These are phyloP conservation scores for Maniola jurtina DNA, from an alignment of 1,140 invertebrate species.

Conservation along the genomic window DNA sequence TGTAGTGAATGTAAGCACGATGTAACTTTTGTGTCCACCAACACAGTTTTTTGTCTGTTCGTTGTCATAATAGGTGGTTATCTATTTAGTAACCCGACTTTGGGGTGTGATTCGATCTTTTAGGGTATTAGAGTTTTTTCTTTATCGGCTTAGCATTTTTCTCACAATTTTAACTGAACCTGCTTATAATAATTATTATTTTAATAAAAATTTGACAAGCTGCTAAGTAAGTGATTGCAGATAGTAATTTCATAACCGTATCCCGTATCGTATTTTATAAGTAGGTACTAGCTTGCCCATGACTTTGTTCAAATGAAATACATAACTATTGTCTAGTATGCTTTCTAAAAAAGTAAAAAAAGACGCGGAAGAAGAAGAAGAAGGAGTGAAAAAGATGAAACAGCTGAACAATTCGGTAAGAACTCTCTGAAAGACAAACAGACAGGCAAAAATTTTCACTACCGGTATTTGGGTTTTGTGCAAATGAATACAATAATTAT, in stretches of 20 bases:
- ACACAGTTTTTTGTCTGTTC: constrained; percentile 45
- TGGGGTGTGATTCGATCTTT: constrained; percentile 42
- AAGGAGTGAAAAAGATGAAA: too few species aligned
- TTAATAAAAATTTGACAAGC: not conserved
- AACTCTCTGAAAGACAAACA: too few species aligned
- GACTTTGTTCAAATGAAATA: too few species aligned
- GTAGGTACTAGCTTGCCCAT: too few species aligned
- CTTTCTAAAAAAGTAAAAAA: too few species aligned
- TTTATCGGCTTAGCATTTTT: constrained; percentile 17
- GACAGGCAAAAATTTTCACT: too few species aligned
- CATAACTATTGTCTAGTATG: too few species aligned
- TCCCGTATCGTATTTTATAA: too few species aligned
- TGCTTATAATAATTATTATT: not conserved
- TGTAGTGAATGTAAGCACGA: constrained; percentile 3
- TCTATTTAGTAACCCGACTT: constrained; percentile 43
- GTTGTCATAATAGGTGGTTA: constrained; percentile 58
- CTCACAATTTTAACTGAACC: not conserved
- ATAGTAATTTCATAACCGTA: not conserved
- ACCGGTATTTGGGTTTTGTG: too few species aligned
- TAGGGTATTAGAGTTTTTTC: constrained; percentile 26
- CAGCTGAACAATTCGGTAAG: too few species aligned
- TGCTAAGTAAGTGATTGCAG: not conserved
- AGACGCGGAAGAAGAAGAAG: too few species aligned
- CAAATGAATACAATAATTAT: too few species aligned
- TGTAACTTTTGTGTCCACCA: constrained; percentile 33